phyloP scores from a whole-genome alignment of 2,888 invertebrate genomes.

The Ctena decussata region DNA sequence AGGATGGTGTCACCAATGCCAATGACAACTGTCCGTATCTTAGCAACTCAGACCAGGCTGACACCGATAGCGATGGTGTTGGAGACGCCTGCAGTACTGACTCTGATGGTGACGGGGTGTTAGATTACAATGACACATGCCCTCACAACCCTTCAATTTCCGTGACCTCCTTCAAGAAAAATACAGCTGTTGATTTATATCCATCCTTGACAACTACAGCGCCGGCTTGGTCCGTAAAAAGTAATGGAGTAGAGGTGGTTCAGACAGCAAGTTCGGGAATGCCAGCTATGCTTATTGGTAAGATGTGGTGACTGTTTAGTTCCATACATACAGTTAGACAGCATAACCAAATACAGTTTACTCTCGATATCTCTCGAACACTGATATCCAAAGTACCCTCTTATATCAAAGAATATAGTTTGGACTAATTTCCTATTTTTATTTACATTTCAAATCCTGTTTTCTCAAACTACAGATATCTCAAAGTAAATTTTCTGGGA shows the following conservation, averaged over 20 bases:
- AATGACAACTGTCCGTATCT: slow-evolving; percentile 95
- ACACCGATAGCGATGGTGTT: slow-evolving; percentile 79
- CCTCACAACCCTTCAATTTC: slow-evolving; percentile 84
- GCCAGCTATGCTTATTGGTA: slow-evolving; percentile 78
- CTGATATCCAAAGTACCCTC: too few species aligned
- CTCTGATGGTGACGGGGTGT: slow-evolving; percentile 79
- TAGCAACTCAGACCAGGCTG: slow-evolving; percentile 90
- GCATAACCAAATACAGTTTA: too few species aligned
- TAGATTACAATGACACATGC: slow-evolving; percentile 92
- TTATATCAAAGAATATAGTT: too few species aligned
- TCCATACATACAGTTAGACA: too few species aligned
- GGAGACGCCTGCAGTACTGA: slow-evolving; percentile 70
- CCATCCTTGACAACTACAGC: slow-evolving; percentile 43
- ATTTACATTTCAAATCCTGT: too few species aligned
- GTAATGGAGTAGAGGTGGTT: slow-evolving; percentile 67
- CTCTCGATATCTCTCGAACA: too few species aligned
- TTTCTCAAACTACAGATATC: too few species aligned
- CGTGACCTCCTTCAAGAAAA: slow-evolving; percentile 53
- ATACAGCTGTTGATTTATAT: slow-evolving; percentile 61
- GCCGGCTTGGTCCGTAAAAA: slow-evolving; percentile 65
- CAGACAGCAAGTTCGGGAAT: slow-evolving; percentile 67
- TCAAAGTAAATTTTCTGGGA: too few species aligned
- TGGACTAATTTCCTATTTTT: too few species aligned
- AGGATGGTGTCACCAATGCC: slow-evolving; percentile 94
- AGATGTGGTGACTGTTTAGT: too few species aligned